Conservation (phyloP, 2,888 invertebrate genomes). For the Geotrupes spiniger region DNA sequence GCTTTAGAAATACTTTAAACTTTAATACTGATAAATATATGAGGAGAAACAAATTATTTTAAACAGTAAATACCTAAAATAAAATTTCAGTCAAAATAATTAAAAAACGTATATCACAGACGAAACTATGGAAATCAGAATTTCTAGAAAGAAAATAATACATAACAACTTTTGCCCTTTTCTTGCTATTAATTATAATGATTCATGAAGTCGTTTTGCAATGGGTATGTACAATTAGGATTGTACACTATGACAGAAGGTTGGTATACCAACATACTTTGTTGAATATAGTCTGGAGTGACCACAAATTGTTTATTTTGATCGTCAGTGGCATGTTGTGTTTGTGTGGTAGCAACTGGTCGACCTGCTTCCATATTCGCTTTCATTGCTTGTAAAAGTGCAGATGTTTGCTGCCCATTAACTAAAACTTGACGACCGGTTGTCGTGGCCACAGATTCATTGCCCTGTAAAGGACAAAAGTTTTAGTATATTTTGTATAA, state of each 20-base stretch:
- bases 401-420: conserved; percentile 46
- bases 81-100: not conserved
- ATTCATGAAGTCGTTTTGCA: conserved; percentile 47
- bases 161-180: conserved; percentile 14
- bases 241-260: conserved; percentile 51
- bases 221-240: conserved; percentile 50
- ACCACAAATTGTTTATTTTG: conserved; percentile 69
- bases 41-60: too few species aligned
- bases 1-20: not conserved
- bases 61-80: too few species aligned
- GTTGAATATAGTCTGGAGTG: conserved; percentile 90
- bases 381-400: conserved; percentile 46
- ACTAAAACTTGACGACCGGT: conserved; percentile 41
- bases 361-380: conserved; percentile 39
- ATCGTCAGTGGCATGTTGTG: conserved; percentile 38
- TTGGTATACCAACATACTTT: conserved; percentile 69
- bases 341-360: conserved; percentile 17
- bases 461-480: conserved; percentile 17
- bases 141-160: not conserved
- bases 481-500: not conserved
- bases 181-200: conserved; percentile 19
- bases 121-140: conserved; percentile 14
- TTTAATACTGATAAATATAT: conserved; percentile 5
- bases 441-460: conserved; percentile 9
- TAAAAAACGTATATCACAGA: conserved; percentile 13